Evolutionary conservation across 2,888 invertebrate species (phyloP).

Genomic region (Elysia crispata): DNA sequence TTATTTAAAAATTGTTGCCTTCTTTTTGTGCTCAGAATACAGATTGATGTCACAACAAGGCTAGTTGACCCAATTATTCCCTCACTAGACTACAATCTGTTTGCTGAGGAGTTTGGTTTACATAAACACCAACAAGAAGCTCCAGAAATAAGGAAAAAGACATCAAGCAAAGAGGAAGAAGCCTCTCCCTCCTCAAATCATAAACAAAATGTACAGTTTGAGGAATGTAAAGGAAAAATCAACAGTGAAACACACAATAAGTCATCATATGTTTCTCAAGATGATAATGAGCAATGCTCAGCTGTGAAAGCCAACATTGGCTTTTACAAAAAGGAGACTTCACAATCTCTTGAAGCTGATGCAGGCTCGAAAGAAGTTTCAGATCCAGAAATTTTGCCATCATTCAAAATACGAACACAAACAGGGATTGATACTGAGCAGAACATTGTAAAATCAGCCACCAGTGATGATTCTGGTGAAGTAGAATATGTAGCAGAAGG

Average conservation of each 20-base stretch:
- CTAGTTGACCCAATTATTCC: constrained; percentile 89
- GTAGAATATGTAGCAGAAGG: neutral
- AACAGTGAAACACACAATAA: neutral
- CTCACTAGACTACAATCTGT: constrained; percentile 67
- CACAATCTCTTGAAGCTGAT: neutral
- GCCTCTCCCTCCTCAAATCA: constrained; percentile 3
- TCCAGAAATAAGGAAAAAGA: neutral
- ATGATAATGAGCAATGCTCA: neutral
- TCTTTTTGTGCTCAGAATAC: constrained; percentile 72
- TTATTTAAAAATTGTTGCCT: too few species aligned
- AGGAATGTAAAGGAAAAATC: neutral
- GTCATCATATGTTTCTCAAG: too few species aligned
- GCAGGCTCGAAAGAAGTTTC: neutral
- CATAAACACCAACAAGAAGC: constrained; percentile 28
- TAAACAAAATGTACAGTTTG: neutral
- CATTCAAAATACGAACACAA: too few species aligned
- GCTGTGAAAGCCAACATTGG: neutral
- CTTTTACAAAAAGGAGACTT: neutral
- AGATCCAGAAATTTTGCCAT: neutral
- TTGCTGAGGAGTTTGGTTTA: constrained; percentile 57
- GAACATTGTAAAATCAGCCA: neutral
- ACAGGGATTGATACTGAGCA: too few species aligned
- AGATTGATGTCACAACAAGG: constrained; percentile 71
- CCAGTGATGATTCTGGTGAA: neutral
- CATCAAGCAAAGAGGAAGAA: neutral